phyloP scores from a whole-genome alignment of 2,888 invertebrate species.

The Caenorhabditis parvicauda region DNA sequence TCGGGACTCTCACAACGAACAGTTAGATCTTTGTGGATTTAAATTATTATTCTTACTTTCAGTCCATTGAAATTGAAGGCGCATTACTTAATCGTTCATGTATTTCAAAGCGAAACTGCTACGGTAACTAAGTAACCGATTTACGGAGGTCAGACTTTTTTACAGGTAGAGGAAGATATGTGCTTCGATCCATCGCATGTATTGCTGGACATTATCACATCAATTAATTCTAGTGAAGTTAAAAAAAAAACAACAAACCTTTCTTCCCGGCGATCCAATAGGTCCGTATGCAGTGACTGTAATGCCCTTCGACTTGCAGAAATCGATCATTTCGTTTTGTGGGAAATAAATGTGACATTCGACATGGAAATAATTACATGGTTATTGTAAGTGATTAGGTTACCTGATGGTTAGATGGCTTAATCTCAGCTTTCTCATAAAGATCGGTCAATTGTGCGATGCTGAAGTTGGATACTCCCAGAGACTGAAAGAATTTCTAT shows the following conservation, averaged over 20 bases:
- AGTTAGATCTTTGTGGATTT: too few species aligned
- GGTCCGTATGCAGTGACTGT: conserved; percentile 43
- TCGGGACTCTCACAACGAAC: too few species aligned
- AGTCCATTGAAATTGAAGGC: too few species aligned
- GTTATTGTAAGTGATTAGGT: neutral
- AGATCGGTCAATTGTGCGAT: conserved; percentile 50
- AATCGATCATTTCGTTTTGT: conserved; percentile 70
- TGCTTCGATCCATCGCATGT: too few species aligned
- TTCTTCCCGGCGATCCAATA: conserved; percentile 45
- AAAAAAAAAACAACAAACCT: conserved; percentile 7
- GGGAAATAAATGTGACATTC: conserved; percentile 80
- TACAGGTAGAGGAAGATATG: too few species aligned
- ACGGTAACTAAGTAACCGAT: too few species aligned
- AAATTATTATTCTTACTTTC: too few species aligned
- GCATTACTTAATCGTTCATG: too few species aligned
- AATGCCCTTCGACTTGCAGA: conserved; percentile 72
- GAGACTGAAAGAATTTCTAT: conserved; percentile 25
- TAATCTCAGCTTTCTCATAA: conserved; percentile 50
- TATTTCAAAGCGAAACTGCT: too few species aligned
- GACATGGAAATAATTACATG: conserved; percentile 66
- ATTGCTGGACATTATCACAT: neutral
- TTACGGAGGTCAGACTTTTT: too few species aligned
- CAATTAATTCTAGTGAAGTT: neutral
- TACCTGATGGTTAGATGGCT: conserved; percentile 56
- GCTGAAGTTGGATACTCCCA: conserved; percentile 57